Base-by-base conservation (phyloP, 2,888 invertebrate species). In the Mylabris sibirica region DNA sequence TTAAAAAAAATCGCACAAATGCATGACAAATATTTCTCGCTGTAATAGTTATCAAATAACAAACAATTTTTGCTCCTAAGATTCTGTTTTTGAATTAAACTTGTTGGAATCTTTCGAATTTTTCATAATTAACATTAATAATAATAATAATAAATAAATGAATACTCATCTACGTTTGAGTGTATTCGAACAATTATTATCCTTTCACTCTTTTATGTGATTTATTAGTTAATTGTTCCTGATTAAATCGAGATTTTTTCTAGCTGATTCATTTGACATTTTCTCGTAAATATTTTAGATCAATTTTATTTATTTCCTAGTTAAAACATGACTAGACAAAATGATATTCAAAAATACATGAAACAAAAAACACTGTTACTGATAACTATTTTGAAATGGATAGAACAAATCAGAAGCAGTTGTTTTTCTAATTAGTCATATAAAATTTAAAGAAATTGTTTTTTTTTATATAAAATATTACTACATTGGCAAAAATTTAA, bases 241-340 rank as follows among this genome's bases (percentile, higher is more conserved):
- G 24, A 24, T 57, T 14, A 14, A 49, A 20, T 20, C 2, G 8
- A 22, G 3, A 49, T 2, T 22, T 49, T 49, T 3, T 20, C 9
- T 22, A 44, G 12, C 9, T 24, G 24, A 24, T 24, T 57, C 2
- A 12, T 11, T 57, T 14, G 11, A 57, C 22, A 12, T 12, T 24
- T 24, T 14, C 8, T 41, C 30, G 8, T 30, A 60, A 59, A 41
- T 60, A 60, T 44, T 41, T 63, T 68, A 64, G 57, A 35, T n/a
- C 20, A 63, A 68, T 53, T 5, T 65, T 65, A 69, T 63, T 65
- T 69, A 65, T 65, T 65, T 38, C 22, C 9, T 68, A 63, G 66
- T 35, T 57, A 30, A 69, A 60, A 59, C 64, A 35, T 69, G 69
- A 69, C 65, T 59, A 63, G 11, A 57, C 35, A 63, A 26, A 60